A percentile compares a stretch with the other conserved stretches of the same genome.
Evolutionary conservation across 2,797 vertebrate species (phyloP).

Genomic region (Spinus olivaceus): DNA sequence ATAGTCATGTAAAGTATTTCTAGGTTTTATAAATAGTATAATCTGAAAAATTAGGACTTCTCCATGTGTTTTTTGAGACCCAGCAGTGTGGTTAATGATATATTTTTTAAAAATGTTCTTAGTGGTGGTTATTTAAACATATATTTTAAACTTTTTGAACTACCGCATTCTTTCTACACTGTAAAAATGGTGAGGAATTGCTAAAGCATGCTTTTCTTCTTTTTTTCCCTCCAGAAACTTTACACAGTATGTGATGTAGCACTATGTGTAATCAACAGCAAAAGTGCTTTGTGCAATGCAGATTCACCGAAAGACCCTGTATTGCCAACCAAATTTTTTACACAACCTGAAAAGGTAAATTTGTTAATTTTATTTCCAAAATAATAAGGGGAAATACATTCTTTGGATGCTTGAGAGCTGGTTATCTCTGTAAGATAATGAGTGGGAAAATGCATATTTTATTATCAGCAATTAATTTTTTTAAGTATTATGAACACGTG

Average conservation of each 20-base stretch:
- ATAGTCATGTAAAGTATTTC: neutral
- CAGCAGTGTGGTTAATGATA: neutral
- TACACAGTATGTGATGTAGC: constrained; percentile 97
- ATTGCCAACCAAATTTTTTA: constrained; percentile 93
- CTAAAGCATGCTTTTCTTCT: neutral
- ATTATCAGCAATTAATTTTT: neutral
- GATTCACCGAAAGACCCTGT: constrained; percentile 95
- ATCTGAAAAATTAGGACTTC: neutral
- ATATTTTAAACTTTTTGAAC: neutral
- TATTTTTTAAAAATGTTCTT: neutral
- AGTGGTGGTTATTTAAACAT: neutral
- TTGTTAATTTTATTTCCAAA: neutral
- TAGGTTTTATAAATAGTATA: neutral
- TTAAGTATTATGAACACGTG: neutral
- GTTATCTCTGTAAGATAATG: neutral
- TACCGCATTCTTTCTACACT: neutral
- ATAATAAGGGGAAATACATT: neutral
- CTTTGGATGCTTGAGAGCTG: neutral
- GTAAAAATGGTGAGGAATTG: neutral
- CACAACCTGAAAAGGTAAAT: constrained; percentile 91
- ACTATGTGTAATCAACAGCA: constrained; percentile 96
- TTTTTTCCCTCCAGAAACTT: constrained; percentile 83
- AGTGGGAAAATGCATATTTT: neutral
- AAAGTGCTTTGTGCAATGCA: constrained; percentile 95
- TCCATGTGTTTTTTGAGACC: neutral